Base-by-base conservation (phyloP, 37 sponge, comb jelly and placozoan species). In the Crambe crambe region DNA sequence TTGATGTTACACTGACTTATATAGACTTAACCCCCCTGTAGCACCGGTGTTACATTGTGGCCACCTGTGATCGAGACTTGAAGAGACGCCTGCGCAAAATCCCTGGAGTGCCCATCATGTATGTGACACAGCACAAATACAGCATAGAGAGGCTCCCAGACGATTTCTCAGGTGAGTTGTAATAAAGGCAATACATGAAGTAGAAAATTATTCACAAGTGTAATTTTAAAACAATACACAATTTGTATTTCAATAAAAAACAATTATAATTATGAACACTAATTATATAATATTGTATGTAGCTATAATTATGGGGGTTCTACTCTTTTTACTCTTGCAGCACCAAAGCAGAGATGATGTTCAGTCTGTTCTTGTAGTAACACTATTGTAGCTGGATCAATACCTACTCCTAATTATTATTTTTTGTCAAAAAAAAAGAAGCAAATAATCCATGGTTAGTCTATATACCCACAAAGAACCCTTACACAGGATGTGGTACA, bases 51-150 rank as follows among this genome's bases (percentile, higher is more conserved):
- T 98, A 95, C 56, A 95, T 98, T 68, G 99, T 98, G 27, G 99
- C 99, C 37, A 98, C 99, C 0, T 96, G 97, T 82, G 99, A 98
- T 57, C 75, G 97, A 42, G 99, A 98, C 73, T 75, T 98, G 70
- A 93, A 96, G 85, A 84, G 99, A 34, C 83, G 99, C 47, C 83
- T 98, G 22, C 44, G 99, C 41, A 98, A 98, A 79, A 88, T 98
- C 40, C 99, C 96, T 10, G 99, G 99, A 21, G 94, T 98, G 37
- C 99, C 99, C 61, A 98, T 98, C 73, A 98, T 98, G 99, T 98
- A 96, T 74, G 89, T 98, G 30, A 77, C 94, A 54, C 94, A 96
- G 78, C 93, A 97, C 73, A 79, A 73, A 31, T 88, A 89, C 90
- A 96, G 88, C 72, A 95, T 98, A 32, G 99, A 98, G 92, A 79